phyloP scores from a whole-genome alignment of 2,113 vertebrate species.

The Petrocephalus zakoni region DNA sequence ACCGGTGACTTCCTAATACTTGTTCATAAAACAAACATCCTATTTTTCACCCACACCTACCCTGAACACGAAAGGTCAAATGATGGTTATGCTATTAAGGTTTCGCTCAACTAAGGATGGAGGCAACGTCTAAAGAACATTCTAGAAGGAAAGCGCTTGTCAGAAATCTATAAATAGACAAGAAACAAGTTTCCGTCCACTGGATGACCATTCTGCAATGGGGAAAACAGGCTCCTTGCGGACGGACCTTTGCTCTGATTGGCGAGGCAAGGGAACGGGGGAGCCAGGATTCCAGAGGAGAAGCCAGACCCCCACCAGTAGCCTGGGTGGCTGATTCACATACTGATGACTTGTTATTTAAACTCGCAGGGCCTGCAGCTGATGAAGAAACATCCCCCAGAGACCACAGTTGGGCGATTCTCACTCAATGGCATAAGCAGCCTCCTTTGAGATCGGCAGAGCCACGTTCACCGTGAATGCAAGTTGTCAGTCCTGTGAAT shows the following conservation, averaged over 20 bases:
- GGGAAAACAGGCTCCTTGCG: slow-evolving; percentile 60
- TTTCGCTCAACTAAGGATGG: slow-evolving; percentile 37
- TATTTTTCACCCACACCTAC: slow-evolving; percentile 46
- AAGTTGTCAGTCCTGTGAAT: not conserved
- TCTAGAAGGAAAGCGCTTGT: slow-evolving; percentile 36
- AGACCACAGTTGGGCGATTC: not conserved
- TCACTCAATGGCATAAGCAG: not conserved
- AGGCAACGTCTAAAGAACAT: slow-evolving; percentile 30
- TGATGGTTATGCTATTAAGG: slow-evolving; percentile 30
- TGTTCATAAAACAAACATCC: slow-evolving; percentile 56
- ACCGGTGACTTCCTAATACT: slow-evolving; percentile 52
- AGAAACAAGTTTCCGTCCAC: slow-evolving; percentile 42
- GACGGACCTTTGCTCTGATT: slow-evolving; percentile 65
- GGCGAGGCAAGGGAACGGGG: slow-evolving; percentile 41
- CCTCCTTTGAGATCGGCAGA: not conserved
- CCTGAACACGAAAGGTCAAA: slow-evolving; percentile 48
- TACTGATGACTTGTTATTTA: slow-evolving; percentile 40
- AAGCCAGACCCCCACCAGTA: slow-evolving; percentile 44
- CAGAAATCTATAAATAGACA: slow-evolving; percentile 58
- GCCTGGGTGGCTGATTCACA: slow-evolving; percentile 39
- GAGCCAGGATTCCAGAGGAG: slow-evolving; percentile 43
- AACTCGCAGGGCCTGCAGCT: slow-evolving; percentile 32
- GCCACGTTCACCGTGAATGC: not conserved
- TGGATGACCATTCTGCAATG: slow-evolving; percentile 58
- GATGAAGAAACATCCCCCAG: slow-evolving; percentile 34